Conservation (phyloP, 2,888 invertebrate species). For the Unio pictorum region DNA sequence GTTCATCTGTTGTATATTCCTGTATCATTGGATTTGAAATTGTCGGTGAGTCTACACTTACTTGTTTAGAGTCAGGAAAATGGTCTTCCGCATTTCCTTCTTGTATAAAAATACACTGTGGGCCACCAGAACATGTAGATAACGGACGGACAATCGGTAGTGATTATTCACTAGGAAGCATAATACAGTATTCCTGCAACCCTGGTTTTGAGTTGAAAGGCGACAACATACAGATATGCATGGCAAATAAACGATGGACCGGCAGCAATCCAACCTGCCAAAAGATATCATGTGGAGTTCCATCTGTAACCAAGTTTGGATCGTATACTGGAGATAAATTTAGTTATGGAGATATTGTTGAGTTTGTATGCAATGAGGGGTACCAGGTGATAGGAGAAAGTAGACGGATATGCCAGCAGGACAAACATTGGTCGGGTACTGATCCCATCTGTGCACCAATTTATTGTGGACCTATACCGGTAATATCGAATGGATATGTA, state of each 20-base stretch:
- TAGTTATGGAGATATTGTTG: slow-evolving; percentile 39
- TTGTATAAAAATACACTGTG: slow-evolving; percentile 56
- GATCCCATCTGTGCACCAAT: slow-evolving; percentile 34
- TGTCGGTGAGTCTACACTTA: slow-evolving; percentile 45
- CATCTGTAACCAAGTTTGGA: slow-evolving; percentile 32
- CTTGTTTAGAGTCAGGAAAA: slow-evolving; percentile 54
- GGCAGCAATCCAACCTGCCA: slow-evolving; percentile 41
- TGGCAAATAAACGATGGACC: slow-evolving; percentile 49
- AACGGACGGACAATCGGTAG: slow-evolving; percentile 35
- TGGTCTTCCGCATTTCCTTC: slow-evolving; percentile 63
- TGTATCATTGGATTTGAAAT: slow-evolving; percentile 53
- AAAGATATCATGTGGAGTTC: slow-evolving; percentile 36
- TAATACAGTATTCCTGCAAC: slow-evolving; percentile 48
- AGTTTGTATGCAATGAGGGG: slow-evolving; percentile 52
- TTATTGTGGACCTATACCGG: slow-evolving; percentile 28
- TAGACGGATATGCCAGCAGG: slow-evolving; percentile 46
- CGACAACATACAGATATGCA: slow-evolving; percentile 41
- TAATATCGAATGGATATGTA: slow-evolving; percentile 17
- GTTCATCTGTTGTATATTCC: slow-evolving; percentile 21
- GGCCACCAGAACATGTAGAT: slow-evolving; percentile 33
- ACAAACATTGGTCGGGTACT: slow-evolving; percentile 44
- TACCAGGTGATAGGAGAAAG: slow-evolving; percentile 39
- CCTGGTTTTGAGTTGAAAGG: slow-evolving; percentile 53
- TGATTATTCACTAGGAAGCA: slow-evolving; percentile 21
- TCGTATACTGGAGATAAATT: slow-evolving; percentile 19